Base-by-base conservation (phyloP, 2,113 vertebrate species). In the Axis porcinus region DNA sequence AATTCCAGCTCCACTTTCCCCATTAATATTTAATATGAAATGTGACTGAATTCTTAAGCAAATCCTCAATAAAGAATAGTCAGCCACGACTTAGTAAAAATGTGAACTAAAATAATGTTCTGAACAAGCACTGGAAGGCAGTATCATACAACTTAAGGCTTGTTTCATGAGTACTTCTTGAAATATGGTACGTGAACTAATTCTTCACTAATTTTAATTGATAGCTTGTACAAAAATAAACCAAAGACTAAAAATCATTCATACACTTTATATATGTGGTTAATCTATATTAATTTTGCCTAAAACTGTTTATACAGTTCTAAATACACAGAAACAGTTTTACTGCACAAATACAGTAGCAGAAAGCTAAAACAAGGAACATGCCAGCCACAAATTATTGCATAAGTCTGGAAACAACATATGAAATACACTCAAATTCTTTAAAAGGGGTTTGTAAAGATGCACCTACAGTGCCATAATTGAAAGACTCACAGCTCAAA, bases 151-250 rank as follows among this genome's bases (percentile, higher is more conserved):
- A 93, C 2, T 57, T 87, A 95, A 96, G 45, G 28, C 21, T 86
- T 27, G 45, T 89, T 94, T 95, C 33, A 7, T 40, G 27, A 92
- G 30, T 62, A 90, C 67, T 92, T 96, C 87, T 57, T 82, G 54
- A 95, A 87, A 87, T 67, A 82, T 7, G 84, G 84, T 76, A 88
- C 6, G 2, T 86, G 28, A 97, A 84, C 30, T 64, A 94, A 82
- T 67, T 96, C 23, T 91, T 95, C 57, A 76, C 54, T 94, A 90
- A 33, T 90, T 97, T 93, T 94, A 82, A 96, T 43, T 91, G 36
- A 74, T 3, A 50, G 17, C 30, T 82, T 67, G 19, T 62, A 91
- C 6, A 96, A 96, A 96, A 94, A 36, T 57, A 6, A 50, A 57
- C 33, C 57, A 92, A 94, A 88, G 60, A 79, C 55, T 96, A 96